Evolutionary conservation across 2,888 invertebrate genomes (phyloP), one percentile per base, ranked within the genome.

Genomic region (Anodontia alba): DNA sequence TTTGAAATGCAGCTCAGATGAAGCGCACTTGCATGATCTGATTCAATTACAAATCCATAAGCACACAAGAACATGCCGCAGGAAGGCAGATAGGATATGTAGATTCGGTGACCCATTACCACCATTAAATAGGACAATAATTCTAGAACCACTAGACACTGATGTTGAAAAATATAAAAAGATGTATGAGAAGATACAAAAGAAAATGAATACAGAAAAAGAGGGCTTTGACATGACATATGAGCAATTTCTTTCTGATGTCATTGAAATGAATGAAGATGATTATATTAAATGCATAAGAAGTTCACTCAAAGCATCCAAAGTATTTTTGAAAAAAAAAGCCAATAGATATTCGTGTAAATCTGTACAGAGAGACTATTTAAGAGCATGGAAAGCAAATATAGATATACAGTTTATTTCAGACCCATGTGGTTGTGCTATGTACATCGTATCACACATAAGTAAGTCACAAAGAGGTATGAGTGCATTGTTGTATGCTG

Each of bases 271-370:
- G 31, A 33, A 51, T 49, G 49, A 69, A 38, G 78, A 77, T 26
- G 62, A 76, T 5, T 87, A 86, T 68, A 71, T 80, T 17, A 51
- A 57, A 46, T 71, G 74, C 42, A 68, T 82, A 12, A 54, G 76
- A 68, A 49, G 69, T 54, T 70, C 78, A 31, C 26, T 84, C 20
- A 81, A 69, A 62, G 43, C 29, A 7, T 20, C 80, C n/a, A 82
- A 82, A 77, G 72, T 84, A 23, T 84, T 87, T 67, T 38, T 84
- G 15, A 80, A 87, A n/a, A 71, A 42, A 82, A 68, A 33, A 66
- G 20, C 76, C 73, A 12, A 66, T 42, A 15, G 80, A 84, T 46
- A 62, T 78, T 3, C 73, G 81, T 68, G 72, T 87, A 20, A 84
- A 84, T 70, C n/a, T 62, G 2, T 84, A 82, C 42, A 87, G 73